Evolutionary conservation across 2,888 invertebrate genomes (phyloP), one percentile per base, ranked within the genome.

Genomic region (Camptogramma bilineatum): DNA sequence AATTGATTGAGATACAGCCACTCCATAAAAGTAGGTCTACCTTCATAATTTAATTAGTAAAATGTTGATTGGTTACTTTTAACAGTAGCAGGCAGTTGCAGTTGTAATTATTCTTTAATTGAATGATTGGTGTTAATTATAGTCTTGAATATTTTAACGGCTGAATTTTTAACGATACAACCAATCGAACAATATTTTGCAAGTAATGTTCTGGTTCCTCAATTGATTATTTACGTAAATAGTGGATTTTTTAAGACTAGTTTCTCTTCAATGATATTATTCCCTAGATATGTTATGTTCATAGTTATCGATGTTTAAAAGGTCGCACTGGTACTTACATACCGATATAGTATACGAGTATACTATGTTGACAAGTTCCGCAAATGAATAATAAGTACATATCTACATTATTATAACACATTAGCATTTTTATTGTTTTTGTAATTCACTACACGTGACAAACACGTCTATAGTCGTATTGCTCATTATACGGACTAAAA

Each of bases 41-140:
- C 42, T 52, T 60, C 19, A 61, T 62, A 59, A 72, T 67, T 70
- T 56, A 65, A 72, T 72, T 66, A 70, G 63, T 70, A 51, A 66
- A 66, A 68, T 59, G 64, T 66, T 62, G 63, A 66, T 68, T 62
- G 69, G 57, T 48, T 58, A 59, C 53, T 66, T 66, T 68, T 65
- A 56, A 69, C 69, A 64, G 68, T 65, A 69, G 71, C 71, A 55
- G 46, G n/a, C 50, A 51, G 56, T 52, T 56, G 39, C 52, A 60
- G 28, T 47, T 46, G 53, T 65, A 48, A 57, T 61, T 59, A 58
- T 64, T 59, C 13, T n/a, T 48, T 44, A 52, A 52, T 53, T 61
- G 56, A 50, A 65, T 61, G 52, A 65, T 65, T 57, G 48, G 42
- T 16, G 21, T 48, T 52, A 46, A 51, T 52, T 55, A 44, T 44